Base-by-base conservation (phyloP, 2,113 vertebrate species). In the Sterrhoptilus dennistouni region DNA sequence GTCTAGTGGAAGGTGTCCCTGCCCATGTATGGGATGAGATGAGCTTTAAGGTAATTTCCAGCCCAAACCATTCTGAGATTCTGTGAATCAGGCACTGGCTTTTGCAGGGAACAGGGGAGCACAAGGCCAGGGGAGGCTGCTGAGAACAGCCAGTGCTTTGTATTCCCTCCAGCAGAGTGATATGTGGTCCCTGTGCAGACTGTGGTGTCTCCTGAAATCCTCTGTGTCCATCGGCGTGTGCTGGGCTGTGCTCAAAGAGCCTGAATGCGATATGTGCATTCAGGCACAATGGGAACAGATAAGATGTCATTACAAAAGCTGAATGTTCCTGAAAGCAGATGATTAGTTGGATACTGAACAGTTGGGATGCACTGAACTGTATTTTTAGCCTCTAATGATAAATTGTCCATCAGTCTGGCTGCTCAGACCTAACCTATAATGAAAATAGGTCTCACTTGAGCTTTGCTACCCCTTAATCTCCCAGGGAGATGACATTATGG, bases 321-420 rank as follows among this genome's bases (percentile, higher is more conserved):
- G 79, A 60, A 38, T 94, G 57, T 87, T 87, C 29, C 79, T 78
- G 80, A 87, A 80, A 93, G 83, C 79, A 69, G 60, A 64, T 78
- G 44, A 90, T 90, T 92, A 86, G 57, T 76, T 87, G 68, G 47
- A 81, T 81, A 86, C 71, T 77, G 75, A 92, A 88, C 68, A 86
- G 71, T n/a, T 86, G 47, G 85, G 83, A 45, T 90, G 83, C 83
- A 81, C 88, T 86, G 68, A 86, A 50, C 76, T 96, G 76, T 81
- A 70, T 66, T 86, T 60, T 74, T 7, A 2, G 66, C 61, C 56
- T 90, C 85, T 88, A 83, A 88, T 92, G 86, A 63, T 70, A 83
- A 91, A 65, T 23, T 89, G 66, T 57, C 74, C 70, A 2, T 79
- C 74, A 72, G 20, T 88, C 89, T 75, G 44, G 74, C 65, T 87